Percentiles rank a stretch among this genome's conserved stretches.
Conservation (phyloP, 2,113 vertebrate genomes). For the Dicerorhinus sumatrensis region DNA sequence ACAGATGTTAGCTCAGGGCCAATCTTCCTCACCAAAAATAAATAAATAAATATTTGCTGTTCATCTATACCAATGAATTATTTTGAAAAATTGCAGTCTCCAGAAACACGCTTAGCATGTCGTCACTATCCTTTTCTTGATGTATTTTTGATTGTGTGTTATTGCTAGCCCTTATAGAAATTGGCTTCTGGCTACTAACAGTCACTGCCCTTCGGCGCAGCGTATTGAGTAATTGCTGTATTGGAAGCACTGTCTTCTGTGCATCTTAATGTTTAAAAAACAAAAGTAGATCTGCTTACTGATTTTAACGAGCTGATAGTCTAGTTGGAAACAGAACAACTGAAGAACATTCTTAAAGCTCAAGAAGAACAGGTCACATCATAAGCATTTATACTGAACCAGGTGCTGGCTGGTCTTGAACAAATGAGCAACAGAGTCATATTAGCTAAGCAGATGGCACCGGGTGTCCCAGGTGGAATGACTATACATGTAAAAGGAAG, state of each 20-base stretch:
- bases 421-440: neutral
- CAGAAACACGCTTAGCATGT: neutral
- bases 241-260: constrained; percentile 48
- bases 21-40: too few species aligned
- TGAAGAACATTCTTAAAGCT: neutral
- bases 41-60: neutral
- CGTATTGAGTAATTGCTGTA: neutral
- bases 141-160: neutral
- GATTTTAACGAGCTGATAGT: constrained; percentile 20
- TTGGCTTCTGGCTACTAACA: neutral
- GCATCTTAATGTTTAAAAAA: neutral
- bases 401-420: neutral
- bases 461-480: neutral
- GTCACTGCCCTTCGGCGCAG: neutral
- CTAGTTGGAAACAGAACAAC: neutral
- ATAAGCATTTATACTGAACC: neutral
- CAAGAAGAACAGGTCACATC: neutral
- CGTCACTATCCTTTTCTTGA: neutral
- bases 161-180: neutral
- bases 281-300: neutral
- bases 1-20: too few species aligned
- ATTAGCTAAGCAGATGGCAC: neutral
- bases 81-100: constrained; percentile 26
- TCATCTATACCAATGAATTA: neutral
- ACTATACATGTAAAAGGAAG: neutral